Percentiles rank a stretch among this genome's conserved stretches.
Conservation (phyloP, 2,113 vertebrate species). For the Heloderma charlesbogerti region DNA sequence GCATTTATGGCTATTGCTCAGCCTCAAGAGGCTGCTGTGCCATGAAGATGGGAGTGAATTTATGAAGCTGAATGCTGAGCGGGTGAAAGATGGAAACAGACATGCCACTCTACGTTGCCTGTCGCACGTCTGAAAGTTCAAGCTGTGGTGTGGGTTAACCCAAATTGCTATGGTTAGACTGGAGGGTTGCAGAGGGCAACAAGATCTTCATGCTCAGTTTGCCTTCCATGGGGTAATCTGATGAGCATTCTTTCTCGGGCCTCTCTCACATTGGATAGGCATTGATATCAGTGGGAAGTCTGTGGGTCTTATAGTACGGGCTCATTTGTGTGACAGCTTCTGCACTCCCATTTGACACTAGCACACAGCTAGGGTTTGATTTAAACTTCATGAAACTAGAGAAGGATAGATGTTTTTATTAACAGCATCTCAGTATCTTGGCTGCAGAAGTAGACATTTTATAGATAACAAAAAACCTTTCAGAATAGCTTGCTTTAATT, state of each 20-base stretch:
- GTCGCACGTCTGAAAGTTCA: no score
- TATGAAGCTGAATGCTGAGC: background rate
- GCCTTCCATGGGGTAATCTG: background rate
- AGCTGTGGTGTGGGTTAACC: no score
- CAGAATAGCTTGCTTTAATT: background rate
- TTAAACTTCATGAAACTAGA: background rate
- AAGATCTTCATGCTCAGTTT: background rate
- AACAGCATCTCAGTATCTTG: background rate
- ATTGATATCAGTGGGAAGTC: background rate
- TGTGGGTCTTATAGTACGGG: background rate
- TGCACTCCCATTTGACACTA: background rate
- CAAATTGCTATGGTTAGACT: background rate
- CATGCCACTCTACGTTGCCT: background rate
- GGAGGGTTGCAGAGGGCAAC: background rate
- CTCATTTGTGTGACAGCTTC: background rate
- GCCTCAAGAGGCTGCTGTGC: background rate
- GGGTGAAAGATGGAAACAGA: background rate
- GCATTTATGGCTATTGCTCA: background rate
- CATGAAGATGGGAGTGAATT: background rate
- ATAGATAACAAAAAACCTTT: no score
- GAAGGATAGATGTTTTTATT: accelerated
- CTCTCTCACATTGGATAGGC: background rate
- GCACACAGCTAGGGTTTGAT: background rate
- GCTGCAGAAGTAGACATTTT: background rate
- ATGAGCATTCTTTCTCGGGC: background rate